Evolutionary conservation across 2,888 invertebrate species (phyloP), one percentile per base, ranked within the genome.

Genomic region (Merodon equestris): DNA sequence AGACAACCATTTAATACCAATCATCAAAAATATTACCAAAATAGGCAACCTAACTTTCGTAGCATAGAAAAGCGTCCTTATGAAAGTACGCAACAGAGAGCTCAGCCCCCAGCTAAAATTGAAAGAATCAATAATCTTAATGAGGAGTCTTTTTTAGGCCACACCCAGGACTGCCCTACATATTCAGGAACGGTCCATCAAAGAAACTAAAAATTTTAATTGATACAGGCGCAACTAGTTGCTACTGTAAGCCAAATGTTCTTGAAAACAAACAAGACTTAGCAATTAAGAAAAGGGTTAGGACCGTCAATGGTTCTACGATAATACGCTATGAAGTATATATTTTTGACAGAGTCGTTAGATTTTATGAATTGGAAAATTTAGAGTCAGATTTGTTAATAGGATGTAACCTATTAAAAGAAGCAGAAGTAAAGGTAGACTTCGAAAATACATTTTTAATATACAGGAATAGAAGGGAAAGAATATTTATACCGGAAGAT

Each of bases 361-460:
- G 42, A 27, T 56, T 56, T 12, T 56, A 56, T 56, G 56, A 56
- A 36, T 14, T 56, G 10, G 10, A 44, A 9, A 42, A 42, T 13
- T 5, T 56, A 56, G 42, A 56, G 0, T 7, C 42, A 56, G 42
- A 56, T 19, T 44, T 42, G 13, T 3, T 56, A 9, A 56, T 42
- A 42, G 42, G 42, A 1, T 40, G 13, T 12, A 56, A 56, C 13
- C 10, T 54, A 10, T 9, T 54, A 13, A 56, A 56, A n/a, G n/a
- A 9, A 10, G 40, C 40, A 40, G n/a, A 40, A 10, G 40, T 40
- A n/a, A 13, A 19, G 27, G 13, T 45, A 2, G 9, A 48, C 19
- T 12, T 13, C 5, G n/a, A 48, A 27, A 27, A 27, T 27, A 27
- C 3, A 27, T 27, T 27, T 27, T 27, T 27, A 27, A 27, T 27